Conservation (phyloP, 1,140 invertebrate genomes). For the Teleopsis dalmanni region DNA sequence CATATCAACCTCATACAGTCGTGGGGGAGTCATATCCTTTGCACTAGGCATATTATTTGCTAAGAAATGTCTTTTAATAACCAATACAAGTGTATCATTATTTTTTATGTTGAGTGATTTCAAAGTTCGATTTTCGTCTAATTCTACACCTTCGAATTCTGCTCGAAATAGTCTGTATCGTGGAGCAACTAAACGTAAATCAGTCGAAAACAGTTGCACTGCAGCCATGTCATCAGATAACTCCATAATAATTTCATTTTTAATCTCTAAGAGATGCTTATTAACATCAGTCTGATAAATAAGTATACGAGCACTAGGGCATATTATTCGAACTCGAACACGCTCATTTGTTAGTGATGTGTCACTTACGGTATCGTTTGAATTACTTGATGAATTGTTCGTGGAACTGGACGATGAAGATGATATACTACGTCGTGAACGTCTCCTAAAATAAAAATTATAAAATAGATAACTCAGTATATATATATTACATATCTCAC, state of each 20-base stretch:
- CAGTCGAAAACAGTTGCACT: slow-evolving; percentile 35
- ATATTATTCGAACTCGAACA: slow-evolving; percentile 34
- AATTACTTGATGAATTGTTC: not conserved
- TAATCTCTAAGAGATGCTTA: slow-evolving; percentile 32
- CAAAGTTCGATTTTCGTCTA: slow-evolving; percentile 29
- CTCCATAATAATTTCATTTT: slow-evolving; percentile 37
- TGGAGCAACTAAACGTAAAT: slow-evolving; percentile 30
- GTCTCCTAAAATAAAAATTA: slow-evolving; percentile 5
- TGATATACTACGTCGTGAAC: slow-evolving; percentile 7
- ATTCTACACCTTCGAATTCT: slow-evolving; percentile 30
- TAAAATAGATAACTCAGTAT: not conserved
- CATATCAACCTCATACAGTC: slow-evolving; percentile 27
- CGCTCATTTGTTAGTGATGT: slow-evolving; percentile 11
- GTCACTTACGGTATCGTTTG: not conserved
- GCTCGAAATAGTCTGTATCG: slow-evolving; percentile 34
- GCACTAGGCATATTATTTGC: slow-evolving; percentile 18
- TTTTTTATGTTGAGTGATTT: slow-evolving; percentile 27
- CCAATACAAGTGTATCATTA: slow-evolving; percentile 33
- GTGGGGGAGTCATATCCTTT: slow-evolving; percentile 29
- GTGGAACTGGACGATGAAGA: slow-evolving; percentile 2
- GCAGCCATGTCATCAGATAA: slow-evolving; percentile 33
- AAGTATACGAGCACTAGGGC: slow-evolving; percentile 35
- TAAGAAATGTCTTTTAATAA: slow-evolving; percentile 24
- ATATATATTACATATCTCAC: slow-evolving; percentile 15
- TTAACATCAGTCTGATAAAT: slow-evolving; percentile 32